Evolutionary conservation across 2,113 vertebrate genomes (phyloP).

Genomic region (Anthoscopus minutus): DNA sequence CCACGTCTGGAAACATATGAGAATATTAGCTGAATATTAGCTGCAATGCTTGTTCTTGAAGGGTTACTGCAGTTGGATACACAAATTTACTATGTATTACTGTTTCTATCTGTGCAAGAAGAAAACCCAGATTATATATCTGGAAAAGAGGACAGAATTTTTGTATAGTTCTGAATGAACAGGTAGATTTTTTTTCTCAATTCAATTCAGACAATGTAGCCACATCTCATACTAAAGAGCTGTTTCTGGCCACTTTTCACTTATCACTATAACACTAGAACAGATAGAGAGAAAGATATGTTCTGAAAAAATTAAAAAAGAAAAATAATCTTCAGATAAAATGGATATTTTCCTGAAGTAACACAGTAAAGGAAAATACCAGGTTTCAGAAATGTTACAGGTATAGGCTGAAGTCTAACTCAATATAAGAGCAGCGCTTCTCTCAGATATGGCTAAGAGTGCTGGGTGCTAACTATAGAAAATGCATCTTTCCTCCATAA

Average conservation of each 20-base stretch:
- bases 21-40: background rate
- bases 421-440: background rate
- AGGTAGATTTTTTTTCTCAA: background rate
- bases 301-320: background rate
- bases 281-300: background rate
- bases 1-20: background rate
- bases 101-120: background rate
- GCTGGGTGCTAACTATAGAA: background rate
- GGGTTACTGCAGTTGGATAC: background rate
- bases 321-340: background rate
- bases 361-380: background rate
- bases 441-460: background rate
- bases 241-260: background rate
- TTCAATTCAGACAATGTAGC: background rate
- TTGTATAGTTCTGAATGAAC: background rate
- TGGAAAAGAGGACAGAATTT: background rate
- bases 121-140: background rate
- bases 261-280: background rate
- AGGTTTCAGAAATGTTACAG: background rate
- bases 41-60: background rate
- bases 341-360: background rate
- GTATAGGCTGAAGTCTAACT: background rate
- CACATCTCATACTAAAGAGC: background rate
- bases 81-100: background rate
- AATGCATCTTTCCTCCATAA: background rate